Percentiles rank a stretch among this genome's conserved stretches.
Conservation (phyloP, 2,797 vertebrate genomes). For the Chaetodon trifasciatus region DNA sequence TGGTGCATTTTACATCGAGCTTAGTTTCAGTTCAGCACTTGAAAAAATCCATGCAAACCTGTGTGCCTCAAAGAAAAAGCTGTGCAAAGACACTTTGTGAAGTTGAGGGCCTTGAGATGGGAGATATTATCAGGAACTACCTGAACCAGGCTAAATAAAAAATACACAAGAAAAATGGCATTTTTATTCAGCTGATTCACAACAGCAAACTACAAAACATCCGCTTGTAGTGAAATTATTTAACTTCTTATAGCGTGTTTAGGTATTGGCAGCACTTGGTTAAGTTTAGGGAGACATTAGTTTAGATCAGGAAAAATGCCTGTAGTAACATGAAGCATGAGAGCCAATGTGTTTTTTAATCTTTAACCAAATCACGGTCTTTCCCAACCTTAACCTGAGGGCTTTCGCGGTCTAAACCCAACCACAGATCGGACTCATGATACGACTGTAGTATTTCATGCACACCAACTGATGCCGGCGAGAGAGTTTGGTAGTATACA, state of each 20-base stretch:
- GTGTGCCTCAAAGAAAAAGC: not conserved
- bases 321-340: not conserved
- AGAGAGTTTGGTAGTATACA: not conserved
- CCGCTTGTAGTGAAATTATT: not conserved
- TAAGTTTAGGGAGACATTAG: not conserved
- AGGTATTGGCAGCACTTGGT: not conserved
- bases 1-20: conserved; percentile 11
- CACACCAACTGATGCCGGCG: not conserved
- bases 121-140: not conserved
- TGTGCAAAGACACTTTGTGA: conserved; percentile 5
- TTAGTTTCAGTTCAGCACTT: not conserved
- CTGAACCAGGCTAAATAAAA: conserved; percentile 7
- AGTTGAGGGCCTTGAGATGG: conserved; percentile 23
- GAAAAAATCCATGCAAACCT: conserved; percentile 13
- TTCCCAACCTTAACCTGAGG: not conserved
- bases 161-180: not conserved
- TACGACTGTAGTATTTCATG: not conserved
- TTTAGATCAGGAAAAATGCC: not conserved
- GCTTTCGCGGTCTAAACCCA: not conserved
- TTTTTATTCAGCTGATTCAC: not conserved
- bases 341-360: not conserved
- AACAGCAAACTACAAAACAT: not conserved
- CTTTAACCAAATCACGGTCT: not conserved
- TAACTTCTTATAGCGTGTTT: not conserved
- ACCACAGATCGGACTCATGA: not conserved